Percentiles rank a stretch among this genome's conserved stretches.
Evolutionary conservation across 2,888 invertebrate species (phyloP).

Genomic region (Leptopilina syphax): DNA sequence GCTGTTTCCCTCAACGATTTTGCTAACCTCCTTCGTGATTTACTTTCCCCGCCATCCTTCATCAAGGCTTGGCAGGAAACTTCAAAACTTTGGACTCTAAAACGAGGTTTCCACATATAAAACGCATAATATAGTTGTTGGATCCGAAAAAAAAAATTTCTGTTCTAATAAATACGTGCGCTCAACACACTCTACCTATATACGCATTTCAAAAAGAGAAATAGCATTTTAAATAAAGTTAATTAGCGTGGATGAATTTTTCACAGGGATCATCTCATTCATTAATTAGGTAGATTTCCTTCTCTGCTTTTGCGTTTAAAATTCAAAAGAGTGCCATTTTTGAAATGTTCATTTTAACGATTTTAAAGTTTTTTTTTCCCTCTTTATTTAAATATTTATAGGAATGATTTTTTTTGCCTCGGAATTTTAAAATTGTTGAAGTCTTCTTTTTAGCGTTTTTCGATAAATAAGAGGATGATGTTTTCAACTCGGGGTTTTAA

Average conservation of each 20-base stretch:
- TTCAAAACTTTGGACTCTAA: constrained; percentile 19
- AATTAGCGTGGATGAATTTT: not conserved
- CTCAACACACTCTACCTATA: not conserved
- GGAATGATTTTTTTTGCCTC: too few species aligned
- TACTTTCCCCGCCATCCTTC: constrained; percentile 35
- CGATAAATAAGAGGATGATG: too few species aligned
- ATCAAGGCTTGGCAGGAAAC: constrained; percentile 12
- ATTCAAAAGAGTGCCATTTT: not conserved
- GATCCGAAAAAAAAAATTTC: not conserved
- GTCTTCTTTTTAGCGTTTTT: too few species aligned
- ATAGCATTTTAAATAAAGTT: constrained; percentile 4
- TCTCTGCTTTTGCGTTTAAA: not conserved
- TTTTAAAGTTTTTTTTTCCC: too few species aligned
- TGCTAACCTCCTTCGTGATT: constrained; percentile 29
- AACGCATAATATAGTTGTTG: constrained; percentile 2
- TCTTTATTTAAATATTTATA: too few species aligned
- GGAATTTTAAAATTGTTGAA: too few species aligned
- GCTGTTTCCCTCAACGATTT: constrained; percentile 30
- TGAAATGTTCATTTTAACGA: too few species aligned
- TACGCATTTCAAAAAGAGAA: not conserved
- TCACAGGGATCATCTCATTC: not conserved
- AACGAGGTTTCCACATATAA: not conserved
- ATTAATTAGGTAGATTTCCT: not conserved
- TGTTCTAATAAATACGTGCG: constrained; percentile 10
- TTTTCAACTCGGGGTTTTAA: too few species aligned